Evolutionary conservation across 2,888 invertebrate species (phyloP).

Genomic region (Camptogramma bilineatum): DNA sequence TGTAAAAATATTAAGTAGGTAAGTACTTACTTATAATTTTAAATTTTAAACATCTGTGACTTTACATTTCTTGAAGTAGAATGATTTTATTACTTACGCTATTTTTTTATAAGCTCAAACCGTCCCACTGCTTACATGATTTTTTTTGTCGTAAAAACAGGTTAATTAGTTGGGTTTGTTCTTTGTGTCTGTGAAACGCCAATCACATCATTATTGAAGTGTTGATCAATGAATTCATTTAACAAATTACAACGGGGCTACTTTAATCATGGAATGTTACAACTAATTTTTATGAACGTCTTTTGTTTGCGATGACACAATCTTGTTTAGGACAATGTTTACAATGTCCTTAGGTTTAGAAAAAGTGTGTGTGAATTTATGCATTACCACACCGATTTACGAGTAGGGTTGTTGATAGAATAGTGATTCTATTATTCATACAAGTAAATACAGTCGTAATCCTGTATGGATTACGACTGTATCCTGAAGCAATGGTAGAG

Average conservation of each 20-base stretch:
- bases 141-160: neutral
- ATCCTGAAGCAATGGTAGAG: no score
- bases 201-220: constrained; percentile 8
- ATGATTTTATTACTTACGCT: no score
- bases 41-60: no score
- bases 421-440: no score
- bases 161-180: neutral
- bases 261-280: neutral
- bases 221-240: constrained; percentile 16
- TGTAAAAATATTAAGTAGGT: no score
- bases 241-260: neutral
- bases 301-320: neutral
- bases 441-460: no score
- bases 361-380: neutral
- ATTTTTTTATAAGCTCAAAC: no score
- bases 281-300: neutral
- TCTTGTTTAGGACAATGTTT: neutral
- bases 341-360: neutral
- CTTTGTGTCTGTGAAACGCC: neutral
- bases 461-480: no score
- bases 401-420: no score
- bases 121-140: no score
- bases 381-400: neutral
- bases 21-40: no score
- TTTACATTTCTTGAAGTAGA: no score